Evolutionary conservation across 2,797 vertebrate species (phyloP).

Genomic region (Tadarida brasiliensis): DNA sequence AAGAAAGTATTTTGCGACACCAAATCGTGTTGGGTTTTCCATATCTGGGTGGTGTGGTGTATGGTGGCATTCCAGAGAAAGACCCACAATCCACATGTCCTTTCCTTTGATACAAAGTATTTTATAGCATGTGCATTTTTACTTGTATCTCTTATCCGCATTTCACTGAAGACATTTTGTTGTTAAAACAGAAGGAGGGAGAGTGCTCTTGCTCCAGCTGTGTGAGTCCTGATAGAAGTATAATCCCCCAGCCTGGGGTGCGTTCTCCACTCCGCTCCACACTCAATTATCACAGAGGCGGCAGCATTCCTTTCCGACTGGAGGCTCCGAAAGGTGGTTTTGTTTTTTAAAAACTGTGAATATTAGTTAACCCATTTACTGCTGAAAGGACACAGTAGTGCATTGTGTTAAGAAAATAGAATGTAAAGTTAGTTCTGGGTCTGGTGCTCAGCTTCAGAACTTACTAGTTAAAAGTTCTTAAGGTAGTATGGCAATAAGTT

Average conservation of each 20-base stretch:
- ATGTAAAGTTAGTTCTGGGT: neutral
- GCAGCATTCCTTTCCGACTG: neutral
- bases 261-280: conserved; percentile 39
- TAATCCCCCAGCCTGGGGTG: conserved; percentile 41
- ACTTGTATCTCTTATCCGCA: conserved; percentile 31
- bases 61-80: neutral
- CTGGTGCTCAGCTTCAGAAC: neutral
- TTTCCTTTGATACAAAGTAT: conserved; percentile 46
- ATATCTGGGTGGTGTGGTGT: neutral
- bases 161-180: conserved; percentile 65
- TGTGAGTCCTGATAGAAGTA: conserved; percentile 68
- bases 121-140: conserved; percentile 22
- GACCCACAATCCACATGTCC: neutral
- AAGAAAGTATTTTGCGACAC: conserved; percentile 21
- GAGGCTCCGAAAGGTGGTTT: neutral
- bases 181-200: conserved; percentile 68
- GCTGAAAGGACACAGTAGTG: neutral
- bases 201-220: conserved; percentile 66
- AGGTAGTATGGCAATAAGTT: neutral
- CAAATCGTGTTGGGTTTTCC: conserved; percentile 18
- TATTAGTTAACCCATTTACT: conserved; percentile 29
- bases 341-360: neutral
- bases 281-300: conserved; percentile 62
- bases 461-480: conserved; percentile 18
- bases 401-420: conserved; percentile 10